A percentile compares a stretch with the other conserved stretches of the same genome.
Evolutionary conservation across 2,113 vertebrate genomes (phyloP).

Genomic region (Bubo scandiacus): DNA sequence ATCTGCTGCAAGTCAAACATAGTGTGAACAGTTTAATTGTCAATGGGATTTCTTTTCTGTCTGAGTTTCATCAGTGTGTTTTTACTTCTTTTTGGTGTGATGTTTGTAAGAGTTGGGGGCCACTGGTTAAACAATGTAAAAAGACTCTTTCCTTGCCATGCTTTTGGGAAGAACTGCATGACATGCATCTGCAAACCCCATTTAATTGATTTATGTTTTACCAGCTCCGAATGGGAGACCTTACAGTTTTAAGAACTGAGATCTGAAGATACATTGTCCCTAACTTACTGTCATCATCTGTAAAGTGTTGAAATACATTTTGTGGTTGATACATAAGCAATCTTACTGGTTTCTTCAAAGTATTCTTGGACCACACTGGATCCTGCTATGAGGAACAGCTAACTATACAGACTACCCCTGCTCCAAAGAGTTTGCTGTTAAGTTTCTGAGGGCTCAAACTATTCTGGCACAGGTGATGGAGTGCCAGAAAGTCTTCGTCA

Average conservation of each 20-base stretch:
- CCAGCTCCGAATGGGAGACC: background rate
- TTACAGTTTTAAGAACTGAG: background rate
- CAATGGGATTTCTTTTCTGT: background rate
- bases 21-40: background rate
- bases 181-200: background rate
- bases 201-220: background rate
- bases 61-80: background rate
- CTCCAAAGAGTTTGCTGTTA: background rate
- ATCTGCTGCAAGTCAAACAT: background rate
- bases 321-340: background rate
- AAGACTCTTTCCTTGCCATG: background rate
- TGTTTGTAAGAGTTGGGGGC: background rate
- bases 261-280: background rate
- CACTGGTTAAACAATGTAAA: background rate
- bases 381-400: background rate
- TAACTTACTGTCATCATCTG: background rate
- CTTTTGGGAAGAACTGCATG: background rate
- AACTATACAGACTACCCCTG: background rate
- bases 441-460: background rate
- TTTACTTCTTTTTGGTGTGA: background rate
- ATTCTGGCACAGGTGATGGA: background rate
- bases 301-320: background rate
- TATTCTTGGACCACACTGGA: background rate
- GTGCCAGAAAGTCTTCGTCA: background rate
- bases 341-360: background rate